Conservation (phyloP, 2,113 vertebrate genomes). For the Pangasianodon gigas region DNA sequence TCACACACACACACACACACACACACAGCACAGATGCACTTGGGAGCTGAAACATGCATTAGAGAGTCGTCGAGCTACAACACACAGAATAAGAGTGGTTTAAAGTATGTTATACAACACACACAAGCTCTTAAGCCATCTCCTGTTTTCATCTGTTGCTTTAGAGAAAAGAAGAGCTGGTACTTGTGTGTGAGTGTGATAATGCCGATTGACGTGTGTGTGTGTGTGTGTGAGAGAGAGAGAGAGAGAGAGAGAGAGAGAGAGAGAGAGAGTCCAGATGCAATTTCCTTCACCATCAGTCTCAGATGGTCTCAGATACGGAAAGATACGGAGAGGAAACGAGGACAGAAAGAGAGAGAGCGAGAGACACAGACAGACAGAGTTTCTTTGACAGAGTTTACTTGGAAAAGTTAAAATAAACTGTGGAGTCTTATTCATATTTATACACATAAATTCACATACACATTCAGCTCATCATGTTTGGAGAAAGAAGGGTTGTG, state of each 20-base stretch:
- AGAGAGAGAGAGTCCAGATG: not conserved
- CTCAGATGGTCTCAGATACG: not conserved
- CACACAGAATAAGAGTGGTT: not conserved
- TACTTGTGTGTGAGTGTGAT: conserved; percentile 12
- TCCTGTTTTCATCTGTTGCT: not conserved
- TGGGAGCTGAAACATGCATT: too few species aligned
- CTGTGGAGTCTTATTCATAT: too few species aligned
- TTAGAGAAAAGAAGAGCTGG: not conserved
- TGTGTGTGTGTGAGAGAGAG: conserved; percentile 1
- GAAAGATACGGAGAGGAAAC: not conserved
- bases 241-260: conserved; percentile 8
- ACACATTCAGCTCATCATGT: too few species aligned
- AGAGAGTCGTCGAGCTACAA: not conserved
- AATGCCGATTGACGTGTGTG: not conserved
- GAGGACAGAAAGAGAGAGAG: not conserved
- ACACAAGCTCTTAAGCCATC: not conserved
- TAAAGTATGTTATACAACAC: not conserved
- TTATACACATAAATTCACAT: too few species aligned
- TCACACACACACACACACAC: conserved; percentile 19
- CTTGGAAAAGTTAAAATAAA: too few species aligned
- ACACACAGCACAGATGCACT: conserved; percentile 35
- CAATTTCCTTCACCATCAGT: not conserved
- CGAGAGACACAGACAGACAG: not conserved
- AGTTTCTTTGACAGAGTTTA: not conserved
- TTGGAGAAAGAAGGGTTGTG: too few species aligned